Conservation (phyloP, 2,797 vertebrate genomes). For the Meriones psammophilus region DNA sequence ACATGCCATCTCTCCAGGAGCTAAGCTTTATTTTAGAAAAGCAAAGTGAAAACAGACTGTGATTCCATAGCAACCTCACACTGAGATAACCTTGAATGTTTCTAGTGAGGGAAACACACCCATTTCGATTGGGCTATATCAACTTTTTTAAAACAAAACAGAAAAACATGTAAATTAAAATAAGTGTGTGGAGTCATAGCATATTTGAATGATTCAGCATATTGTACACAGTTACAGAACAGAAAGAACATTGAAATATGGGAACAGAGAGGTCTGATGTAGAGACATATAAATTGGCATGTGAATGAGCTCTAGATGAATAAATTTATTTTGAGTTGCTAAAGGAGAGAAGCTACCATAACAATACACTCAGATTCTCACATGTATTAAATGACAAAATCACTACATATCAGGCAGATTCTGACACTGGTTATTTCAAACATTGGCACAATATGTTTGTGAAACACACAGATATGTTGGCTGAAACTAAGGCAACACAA, state of each 20-base stretch:
- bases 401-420: not conserved
- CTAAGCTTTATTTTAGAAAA: not conserved
- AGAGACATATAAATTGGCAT: not conserved
- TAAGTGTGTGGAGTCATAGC: not conserved
- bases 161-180: not conserved
- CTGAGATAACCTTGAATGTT: not conserved
- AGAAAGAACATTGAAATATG: not conserved
- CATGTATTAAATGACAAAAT: not conserved
- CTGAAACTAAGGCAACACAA: not conserved
- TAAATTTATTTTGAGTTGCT: not conserved
- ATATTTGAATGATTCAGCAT: not conserved
- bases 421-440: conserved; percentile 16
- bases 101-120: not conserved
- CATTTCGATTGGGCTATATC: not conserved
- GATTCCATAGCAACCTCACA: not conserved
- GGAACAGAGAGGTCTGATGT: not conserved
- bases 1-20: not conserved
- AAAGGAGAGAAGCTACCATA: not conserved
- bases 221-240: not conserved
- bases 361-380: not conserved
- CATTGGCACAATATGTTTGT: not conserved
- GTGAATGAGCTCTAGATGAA: not conserved
- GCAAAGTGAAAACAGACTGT: not conserved
- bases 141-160: not conserved
- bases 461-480: not conserved